Percentiles rank a stretch among this genome's conserved stretches.
phyloP scores from a whole-genome alignment of 2,113 vertebrate genomes.

The Oreotrochilus melanogaster region DNA sequence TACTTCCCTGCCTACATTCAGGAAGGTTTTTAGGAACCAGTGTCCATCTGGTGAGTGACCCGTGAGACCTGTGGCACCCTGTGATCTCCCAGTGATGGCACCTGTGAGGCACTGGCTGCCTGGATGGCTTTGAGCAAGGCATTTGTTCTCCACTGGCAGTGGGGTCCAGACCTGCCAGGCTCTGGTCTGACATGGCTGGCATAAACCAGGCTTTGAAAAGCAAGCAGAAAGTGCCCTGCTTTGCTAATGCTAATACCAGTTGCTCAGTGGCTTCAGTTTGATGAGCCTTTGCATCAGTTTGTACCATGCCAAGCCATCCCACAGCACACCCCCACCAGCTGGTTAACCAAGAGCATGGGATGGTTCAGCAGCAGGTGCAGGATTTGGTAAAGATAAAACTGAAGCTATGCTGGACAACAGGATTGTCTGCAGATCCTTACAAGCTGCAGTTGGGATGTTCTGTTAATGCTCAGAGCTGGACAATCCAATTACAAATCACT shows the following conservation, averaged over 20 bases:
- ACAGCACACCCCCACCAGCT: neutral
- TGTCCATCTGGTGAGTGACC: neutral
- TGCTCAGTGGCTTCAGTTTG: neutral
- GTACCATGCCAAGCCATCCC: neutral
- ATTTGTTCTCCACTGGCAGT: rapidly evolving
- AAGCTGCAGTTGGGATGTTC: neutral
- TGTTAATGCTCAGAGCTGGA: neutral
- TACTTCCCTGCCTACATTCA: rapidly evolving
- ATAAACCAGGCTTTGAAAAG: neutral
- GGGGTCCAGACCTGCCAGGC: neutral
- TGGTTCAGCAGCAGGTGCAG: neutral
- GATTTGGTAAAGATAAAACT: neutral
- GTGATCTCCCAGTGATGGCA: rapidly evolving
- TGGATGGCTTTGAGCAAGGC: neutral
- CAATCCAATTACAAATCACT: neutral
- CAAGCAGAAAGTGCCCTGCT: neutral
- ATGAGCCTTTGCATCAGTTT: neutral
- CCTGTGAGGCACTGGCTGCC: rapidly evolving
- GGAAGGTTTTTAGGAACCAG: neutral
- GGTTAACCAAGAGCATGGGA: neutral
- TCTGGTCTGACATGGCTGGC: rapidly evolving
- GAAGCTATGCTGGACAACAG: neutral
- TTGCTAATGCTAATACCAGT: neutral
- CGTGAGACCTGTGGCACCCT: rapidly evolving
- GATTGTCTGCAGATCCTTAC: neutral